These are phyloP conservation scores for Ceriagrion tenellum DNA, from an alignment of 2,888 invertebrate species.

Conservation along the genomic window DNA sequence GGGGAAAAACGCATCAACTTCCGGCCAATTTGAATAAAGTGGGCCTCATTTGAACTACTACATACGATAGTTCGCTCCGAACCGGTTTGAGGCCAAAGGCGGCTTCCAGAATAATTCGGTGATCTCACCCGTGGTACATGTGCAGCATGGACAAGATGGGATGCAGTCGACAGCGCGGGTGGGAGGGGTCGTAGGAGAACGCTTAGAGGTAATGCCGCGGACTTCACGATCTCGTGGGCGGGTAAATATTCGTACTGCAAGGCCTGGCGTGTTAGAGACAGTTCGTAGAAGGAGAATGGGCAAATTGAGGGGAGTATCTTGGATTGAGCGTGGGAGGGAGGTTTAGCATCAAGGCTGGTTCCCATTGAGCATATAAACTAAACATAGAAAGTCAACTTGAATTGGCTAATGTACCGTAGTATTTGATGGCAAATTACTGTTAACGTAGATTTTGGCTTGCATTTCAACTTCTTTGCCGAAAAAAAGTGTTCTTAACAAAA, in stretches of 20 bases:
- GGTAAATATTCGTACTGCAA: background rate
- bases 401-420: too few relatives aligned
- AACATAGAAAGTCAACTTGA: too few relatives aligned
- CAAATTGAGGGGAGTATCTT: background rate
- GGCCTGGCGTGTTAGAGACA: background rate
- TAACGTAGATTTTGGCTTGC: too few relatives aligned
- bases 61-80: background rate
- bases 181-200: background rate
- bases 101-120: background rate
- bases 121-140: background rate
- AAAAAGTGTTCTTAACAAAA: too few relatives aligned
- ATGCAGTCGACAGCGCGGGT: background rate
- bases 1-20: background rate
- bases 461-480: too few relatives aligned
- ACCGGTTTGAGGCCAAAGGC: background rate
- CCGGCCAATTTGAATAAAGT: slow-evolving; percentile 1
- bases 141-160: background rate
- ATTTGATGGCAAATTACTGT: too few relatives aligned
- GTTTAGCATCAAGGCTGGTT: too few relatives aligned
- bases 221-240: background rate
- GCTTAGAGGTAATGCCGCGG: background rate
- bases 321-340: too few relatives aligned
- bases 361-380: too few relatives aligned
- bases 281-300: too few relatives aligned
- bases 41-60: background rate